Conservation (phyloP, 2,888 invertebrate species). For the Euproctis similis region DNA sequence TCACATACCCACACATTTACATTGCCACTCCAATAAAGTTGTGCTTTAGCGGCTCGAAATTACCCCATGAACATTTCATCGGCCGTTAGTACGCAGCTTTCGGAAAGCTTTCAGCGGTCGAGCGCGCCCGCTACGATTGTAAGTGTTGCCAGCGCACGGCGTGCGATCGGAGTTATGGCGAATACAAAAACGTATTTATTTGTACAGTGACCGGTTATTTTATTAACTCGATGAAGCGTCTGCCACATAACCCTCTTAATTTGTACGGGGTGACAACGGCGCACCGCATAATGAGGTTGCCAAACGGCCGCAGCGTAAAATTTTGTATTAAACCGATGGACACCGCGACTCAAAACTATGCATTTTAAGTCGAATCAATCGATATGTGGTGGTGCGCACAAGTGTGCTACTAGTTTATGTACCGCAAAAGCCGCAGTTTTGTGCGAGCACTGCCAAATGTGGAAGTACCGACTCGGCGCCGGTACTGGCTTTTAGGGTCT, state of each 20-base stretch:
- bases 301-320: conserved; percentile 62
- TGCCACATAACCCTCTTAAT: conserved; percentile 38
- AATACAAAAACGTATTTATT: conserved; percentile 26
- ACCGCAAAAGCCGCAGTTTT: conserved; percentile 66
- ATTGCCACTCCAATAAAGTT: no score
- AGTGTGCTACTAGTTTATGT: conserved; percentile 69
- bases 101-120: conserved; percentile 69
- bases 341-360: conserved; percentile 61
- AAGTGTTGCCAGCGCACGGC: conserved; percentile 49
- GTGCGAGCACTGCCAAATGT: conserved; percentile 67
- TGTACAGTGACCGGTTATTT: conserved; percentile 20
- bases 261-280: conserved; percentile 46
- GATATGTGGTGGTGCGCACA: conserved; percentile 60
- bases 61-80: conserved; percentile 61
- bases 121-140: conserved; percentile 57
- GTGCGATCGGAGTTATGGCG: conserved; percentile 39
- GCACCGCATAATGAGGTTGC: conserved; percentile 51
- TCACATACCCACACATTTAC: no score
- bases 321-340: conserved; percentile 63
- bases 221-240: conserved; percentile 26
- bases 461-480: conserved; percentile 42
- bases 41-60: no score
- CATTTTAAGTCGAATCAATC: conserved; percentile 70
- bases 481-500: conserved; percentile 58
- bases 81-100: conserved; percentile 60